Base-by-base conservation (phyloP, 2,888 invertebrate genomes). In the Noctua janthe region DNA sequence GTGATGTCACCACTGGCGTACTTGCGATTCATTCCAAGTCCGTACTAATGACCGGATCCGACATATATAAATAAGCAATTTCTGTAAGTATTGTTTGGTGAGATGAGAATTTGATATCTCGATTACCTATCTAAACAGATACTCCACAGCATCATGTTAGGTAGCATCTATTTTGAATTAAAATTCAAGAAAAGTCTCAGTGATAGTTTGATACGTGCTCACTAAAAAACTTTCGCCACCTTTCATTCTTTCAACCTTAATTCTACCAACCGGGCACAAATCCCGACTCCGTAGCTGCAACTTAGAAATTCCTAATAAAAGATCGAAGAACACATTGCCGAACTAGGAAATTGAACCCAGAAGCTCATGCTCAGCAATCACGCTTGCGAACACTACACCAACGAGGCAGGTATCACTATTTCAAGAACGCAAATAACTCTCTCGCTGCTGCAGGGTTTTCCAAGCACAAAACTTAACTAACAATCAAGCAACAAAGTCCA, bases 381-480 rank as follows among this genome's bases (percentile, higher is more conserved):
- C 6, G 43, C 8, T 62, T 62, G 29, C 17, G 35, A 20, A 4
- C 35, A 39, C 35, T 39, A 35, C 10, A 1, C 20, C 35, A 66
- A 20, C 8, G 35, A 0, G 10, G 10, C 10, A 29, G 29, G 62
- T 39, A 23, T 59, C 70, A 29, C 17, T 15, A 43, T 20, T 17
- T 51, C n/a, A 39, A 81, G 47, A 15, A 64, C 5, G 5, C 5
- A 8, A 66, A 39, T 71, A 71, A 71, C 7, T 13, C 15, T 43
- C n/a, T 13, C 39, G 5, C 20, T n/a, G 54, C 51, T 66, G 39
- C 4, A 62, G 39, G 62, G 75, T 71, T 54, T 73, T 29, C 64
- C 35, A 70, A 84, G 23, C 59, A 47, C 35, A 15, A 75, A 66
- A 70, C 85, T 76, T 84, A 67, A 74, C 67, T 17, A 78, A 39